Base-by-base conservation (phyloP, 2,797 vertebrate genomes). In the Syndactyla subalaris region DNA sequence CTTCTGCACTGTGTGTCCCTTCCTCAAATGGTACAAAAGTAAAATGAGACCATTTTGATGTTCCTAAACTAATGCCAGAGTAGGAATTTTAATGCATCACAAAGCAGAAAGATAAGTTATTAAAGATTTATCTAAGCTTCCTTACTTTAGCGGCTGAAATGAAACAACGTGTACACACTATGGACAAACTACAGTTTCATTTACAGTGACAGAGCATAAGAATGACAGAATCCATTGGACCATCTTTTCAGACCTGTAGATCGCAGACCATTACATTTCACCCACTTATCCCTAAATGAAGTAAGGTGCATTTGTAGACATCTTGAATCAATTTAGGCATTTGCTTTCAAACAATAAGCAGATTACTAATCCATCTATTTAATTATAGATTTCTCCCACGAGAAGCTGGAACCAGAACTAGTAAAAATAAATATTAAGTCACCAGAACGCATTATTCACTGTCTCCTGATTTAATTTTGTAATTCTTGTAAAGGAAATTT, bases 91-190 rank as follows among this genome's bases (percentile, higher is more conserved):
- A 93, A 89, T 86, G 67, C 49, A 71, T 82, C 85, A 79, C 0
- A 9, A 90, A 94, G 51, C 79, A 49, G 51, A 83, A 94, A 70
- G 38, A 61, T 41, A 72, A 74, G 41, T 83, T 91, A 93, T 93
- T 90, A 90, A 95, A 94, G 80, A 93, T 90, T 90, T 81, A 89
- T 95, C 39, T 71, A 82, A 84, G 52, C 58, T 91, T 70, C 45
- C 79, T 86, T 90, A 81, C 24, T 92, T 94, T 41, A 86, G 89
- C 58, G 63, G 34, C 73, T 75, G 71, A 88, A 93, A 79, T 67
- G 34, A 73, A 52, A 59, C 73, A 81, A 17, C 81, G 36, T 59
- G 66, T 72, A 22, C 30, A 19, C 36, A 32, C 29, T 78, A 6
- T 32, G 59, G 85, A 48, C 52, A 36, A 91, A 88, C 14, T 21